A percentile compares a stretch with the other conserved stretches of the same genome.
Evolutionary conservation across 1,140 invertebrate species (phyloP).

Genomic region (Drosophila equinoxialis): DNA sequence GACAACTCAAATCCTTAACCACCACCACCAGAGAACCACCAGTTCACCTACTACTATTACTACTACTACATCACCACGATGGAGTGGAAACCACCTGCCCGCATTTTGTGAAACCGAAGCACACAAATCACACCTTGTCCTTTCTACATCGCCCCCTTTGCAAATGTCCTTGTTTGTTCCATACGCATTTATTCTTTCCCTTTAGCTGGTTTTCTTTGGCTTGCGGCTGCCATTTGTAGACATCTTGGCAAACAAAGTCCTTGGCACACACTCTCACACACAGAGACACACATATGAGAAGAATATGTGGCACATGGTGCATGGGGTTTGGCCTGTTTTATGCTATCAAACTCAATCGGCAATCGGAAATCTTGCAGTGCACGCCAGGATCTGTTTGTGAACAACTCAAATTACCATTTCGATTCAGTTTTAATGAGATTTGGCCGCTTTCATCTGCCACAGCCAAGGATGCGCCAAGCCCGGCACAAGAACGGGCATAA

Average conservation of each 20-base stretch:
- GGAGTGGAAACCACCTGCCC: constrained; percentile 42
- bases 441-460: constrained; percentile 48
- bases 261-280: constrained; percentile 28
- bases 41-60: neutral
- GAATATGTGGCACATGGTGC: neutral
- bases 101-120: constrained; percentile 40
- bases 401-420: constrained; percentile 80
- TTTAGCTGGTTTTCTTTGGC: constrained; percentile 8
- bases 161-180: constrained; percentile 7
- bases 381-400: constrained; percentile 69
- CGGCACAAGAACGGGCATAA: constrained; percentile 53
- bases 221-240: constrained; percentile 40
- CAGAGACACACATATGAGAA: neutral
- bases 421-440: constrained; percentile 81
- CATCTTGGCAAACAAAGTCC: constrained; percentile 74
- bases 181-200: constrained; percentile 6
- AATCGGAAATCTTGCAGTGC: constrained; percentile 45
- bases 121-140: constrained; percentile 57
- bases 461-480: constrained; percentile 35
- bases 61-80: neutral
- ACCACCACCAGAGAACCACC: neutral
- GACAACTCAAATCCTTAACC: constrained; percentile 10
- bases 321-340: constrained; percentile 14
- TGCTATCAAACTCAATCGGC: constrained; percentile 71
- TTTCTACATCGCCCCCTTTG: neutral